phyloP scores from a whole-genome alignment of 1,140 invertebrate species.

The Drosophila nebulosa region DNA sequence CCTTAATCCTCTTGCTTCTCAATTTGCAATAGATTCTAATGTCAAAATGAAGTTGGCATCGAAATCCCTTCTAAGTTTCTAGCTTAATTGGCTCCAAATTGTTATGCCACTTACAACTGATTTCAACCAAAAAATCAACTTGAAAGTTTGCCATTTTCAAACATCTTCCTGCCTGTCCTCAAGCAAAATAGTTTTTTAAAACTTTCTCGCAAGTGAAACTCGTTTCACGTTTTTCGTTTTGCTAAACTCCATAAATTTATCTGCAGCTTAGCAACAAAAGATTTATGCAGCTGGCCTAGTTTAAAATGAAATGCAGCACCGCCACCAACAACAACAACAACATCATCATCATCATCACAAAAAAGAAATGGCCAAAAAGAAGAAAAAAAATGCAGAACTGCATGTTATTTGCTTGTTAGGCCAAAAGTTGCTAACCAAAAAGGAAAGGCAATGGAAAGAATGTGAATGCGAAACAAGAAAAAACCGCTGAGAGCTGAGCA shows the following conservation, averaged over 20 bases:
- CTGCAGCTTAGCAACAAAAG: constrained; percentile 21
- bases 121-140: not conserved
- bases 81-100: not conserved
- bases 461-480: constrained; percentile 26
- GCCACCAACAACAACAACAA: not conserved
- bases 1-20: too few relatives aligned
- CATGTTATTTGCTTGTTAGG: constrained; percentile 54
- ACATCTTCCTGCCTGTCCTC: not conserved
- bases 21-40: too few relatives aligned
- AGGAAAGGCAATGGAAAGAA: not conserved
- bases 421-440: constrained; percentile 32
- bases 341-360: too few relatives aligned
- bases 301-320: constrained; percentile 31
- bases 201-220: not conserved
- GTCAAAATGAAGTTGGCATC: too few relatives aligned
- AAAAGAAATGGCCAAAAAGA: constrained; percentile 26
- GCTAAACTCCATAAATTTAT: constrained; percentile 13
- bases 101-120: not conserved
- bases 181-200: not conserved
- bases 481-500: constrained; percentile 31
- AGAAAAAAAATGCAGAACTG: constrained; percentile 36
- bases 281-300: constrained; percentile 50
- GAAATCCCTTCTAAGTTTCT: not conserved
- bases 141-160: not conserved
- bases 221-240: too few relatives aligned